Conservation (phyloP, 2,113 vertebrate species). For the Terrapene triunguis region DNA sequence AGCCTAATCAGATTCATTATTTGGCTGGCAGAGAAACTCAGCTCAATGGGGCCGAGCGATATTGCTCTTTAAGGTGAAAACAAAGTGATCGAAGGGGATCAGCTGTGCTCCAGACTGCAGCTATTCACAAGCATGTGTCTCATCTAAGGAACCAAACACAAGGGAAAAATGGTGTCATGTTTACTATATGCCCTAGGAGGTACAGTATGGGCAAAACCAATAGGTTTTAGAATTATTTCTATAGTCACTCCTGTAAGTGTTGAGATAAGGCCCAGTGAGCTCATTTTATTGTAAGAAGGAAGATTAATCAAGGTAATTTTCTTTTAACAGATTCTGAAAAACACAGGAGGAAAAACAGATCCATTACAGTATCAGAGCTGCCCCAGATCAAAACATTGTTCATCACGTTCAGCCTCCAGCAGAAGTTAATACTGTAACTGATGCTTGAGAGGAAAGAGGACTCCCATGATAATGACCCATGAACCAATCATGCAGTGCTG, state of each 20-base stretch:
- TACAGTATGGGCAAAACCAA: not conserved
- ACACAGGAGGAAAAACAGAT: not conserved
- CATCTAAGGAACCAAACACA: not conserved
- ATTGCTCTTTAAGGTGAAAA: not conserved
- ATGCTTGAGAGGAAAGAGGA: not conserved
- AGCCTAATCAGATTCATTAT: not conserved
- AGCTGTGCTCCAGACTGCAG: not conserved
- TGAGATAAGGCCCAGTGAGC: not conserved
- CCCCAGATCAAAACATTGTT: not conserved
- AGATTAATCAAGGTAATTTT: not conserved
- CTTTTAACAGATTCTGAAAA: not conserved
- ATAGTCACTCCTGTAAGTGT: not conserved
- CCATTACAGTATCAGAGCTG: not conserved
- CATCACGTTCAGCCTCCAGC: not conserved
- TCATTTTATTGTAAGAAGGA: not conserved
- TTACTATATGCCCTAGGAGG: not conserved
- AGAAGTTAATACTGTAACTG: not conserved
- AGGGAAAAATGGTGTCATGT: fast-evolving
- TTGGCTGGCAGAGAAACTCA: not conserved
- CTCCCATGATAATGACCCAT: not conserved
- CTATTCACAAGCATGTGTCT: not conserved
- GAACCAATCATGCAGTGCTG: not conserved
- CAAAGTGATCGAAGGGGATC: not conserved
- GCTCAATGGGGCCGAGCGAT: not conserved
- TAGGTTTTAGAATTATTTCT: not conserved